Percentiles rank a stretch among this genome's conserved stretches.
phyloP scores from a whole-genome alignment of 2,888 invertebrate species.

The Noctua janthina region DNA sequence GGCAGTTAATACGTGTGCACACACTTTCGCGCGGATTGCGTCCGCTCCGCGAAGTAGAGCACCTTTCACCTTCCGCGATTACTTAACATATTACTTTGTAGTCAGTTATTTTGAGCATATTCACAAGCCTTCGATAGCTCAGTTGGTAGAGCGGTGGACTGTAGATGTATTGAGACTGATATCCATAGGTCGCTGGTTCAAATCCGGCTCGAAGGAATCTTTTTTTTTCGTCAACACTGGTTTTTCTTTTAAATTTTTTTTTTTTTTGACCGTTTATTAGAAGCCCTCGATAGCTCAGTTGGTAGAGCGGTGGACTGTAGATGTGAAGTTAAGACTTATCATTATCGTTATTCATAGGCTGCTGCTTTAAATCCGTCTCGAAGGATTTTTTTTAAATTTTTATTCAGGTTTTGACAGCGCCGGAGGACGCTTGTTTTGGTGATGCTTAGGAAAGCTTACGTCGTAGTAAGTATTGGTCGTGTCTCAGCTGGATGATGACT shows the following conservation, averaged over 20 bases:
- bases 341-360: constrained; percentile 89
- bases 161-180: constrained; percentile 78
- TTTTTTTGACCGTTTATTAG: too few relatives aligned
- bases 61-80: constrained; percentile 67
- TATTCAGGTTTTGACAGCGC: not conserved
- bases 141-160: constrained; percentile 87
- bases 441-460: not conserved
- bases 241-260: not conserved
- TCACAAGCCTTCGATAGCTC: constrained; percentile 76
- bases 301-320: constrained; percentile 91
- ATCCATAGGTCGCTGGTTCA: constrained; percentile 92
- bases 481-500: not conserved
- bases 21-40: constrained; percentile 46
- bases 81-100: constrained; percentile 50
- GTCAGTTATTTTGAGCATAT: constrained; percentile 39
- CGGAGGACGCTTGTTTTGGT: not conserved
- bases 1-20: constrained; percentile 29
- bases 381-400: constrained; percentile 86
- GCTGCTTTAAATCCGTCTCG: constrained; percentile 92
- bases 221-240: not conserved
- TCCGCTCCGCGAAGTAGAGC: constrained; percentile 60
- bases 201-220: constrained; percentile 89
- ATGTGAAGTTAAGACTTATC: constrained; percentile 61
- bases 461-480: too few relatives aligned
- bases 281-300: constrained; percentile 88